These are phyloP conservation scores for Eublepharis macularius DNA, from an alignment of 2,113 vertebrate species.

Conservation along the genomic window DNA sequence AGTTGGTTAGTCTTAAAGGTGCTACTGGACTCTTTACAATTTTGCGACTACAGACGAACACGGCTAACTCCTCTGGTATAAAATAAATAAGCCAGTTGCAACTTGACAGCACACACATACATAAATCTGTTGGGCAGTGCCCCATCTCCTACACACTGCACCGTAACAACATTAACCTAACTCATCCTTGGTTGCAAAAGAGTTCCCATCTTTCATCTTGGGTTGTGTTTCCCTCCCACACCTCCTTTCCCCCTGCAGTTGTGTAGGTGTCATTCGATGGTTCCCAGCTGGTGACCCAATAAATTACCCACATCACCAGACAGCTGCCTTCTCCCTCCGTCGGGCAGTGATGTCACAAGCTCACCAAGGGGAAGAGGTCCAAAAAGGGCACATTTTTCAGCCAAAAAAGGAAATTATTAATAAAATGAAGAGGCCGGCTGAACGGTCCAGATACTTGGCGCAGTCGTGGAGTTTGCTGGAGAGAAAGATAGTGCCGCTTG, in stretches of 20 bases:
- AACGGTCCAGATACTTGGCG: not conserved
- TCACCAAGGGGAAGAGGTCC: not conserved
- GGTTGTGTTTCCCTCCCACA: too few relatives aligned
- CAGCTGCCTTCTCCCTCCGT: not conserved
- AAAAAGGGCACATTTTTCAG: not conserved
- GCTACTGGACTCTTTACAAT: too few relatives aligned
- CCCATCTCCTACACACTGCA: too few relatives aligned
- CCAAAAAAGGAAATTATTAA: slow-evolving; percentile 19
- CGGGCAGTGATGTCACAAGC: not conserved
- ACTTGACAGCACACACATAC: too few relatives aligned
- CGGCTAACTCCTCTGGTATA: too few relatives aligned
- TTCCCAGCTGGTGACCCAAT: not conserved
- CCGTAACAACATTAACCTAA: not conserved
- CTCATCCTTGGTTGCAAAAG: not conserved
- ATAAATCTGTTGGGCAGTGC: too few relatives aligned
- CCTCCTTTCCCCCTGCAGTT: not conserved
- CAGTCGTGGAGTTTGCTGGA: fast-evolving
- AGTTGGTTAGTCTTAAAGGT: too few relatives aligned
- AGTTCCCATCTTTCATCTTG: not conserved
- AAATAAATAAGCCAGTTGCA: too few relatives aligned
- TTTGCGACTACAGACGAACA: too few relatives aligned
- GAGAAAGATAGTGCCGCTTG: not conserved
- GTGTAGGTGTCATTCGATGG: not conserved
- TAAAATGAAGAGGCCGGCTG: not conserved
- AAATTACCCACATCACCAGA: not conserved